Evolutionary conservation across 2,888 invertebrate species (phyloP), one percentile per base, ranked within the genome.

Genomic region (Clitarchus hookeri): DNA sequence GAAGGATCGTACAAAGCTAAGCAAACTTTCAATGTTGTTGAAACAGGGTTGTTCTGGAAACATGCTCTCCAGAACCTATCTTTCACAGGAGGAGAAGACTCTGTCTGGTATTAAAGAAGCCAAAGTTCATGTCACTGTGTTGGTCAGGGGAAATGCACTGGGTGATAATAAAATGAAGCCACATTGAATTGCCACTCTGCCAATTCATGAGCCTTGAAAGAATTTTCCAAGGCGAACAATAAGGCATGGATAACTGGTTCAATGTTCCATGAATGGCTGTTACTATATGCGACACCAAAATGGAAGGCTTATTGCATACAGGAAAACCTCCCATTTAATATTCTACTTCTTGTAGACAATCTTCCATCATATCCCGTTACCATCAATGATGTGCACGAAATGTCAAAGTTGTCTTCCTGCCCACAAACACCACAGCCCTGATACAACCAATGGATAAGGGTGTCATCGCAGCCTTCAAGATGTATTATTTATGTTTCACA

Each of bases 101-200:
- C 2, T 4, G 4, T 36, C 54, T 4, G 83, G 82, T 19, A 80
- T 85, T 27, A 85, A 85, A n/a, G 80, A 53, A 19, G 80, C 53
- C n/a, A 85, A 85, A 44, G 48, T 80, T 48, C 44, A 27, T 19
- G 19, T 79, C n/a, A 85, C 85, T 6, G 36, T 82, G 8, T 27
- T 85, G 53, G n/a, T 85, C 26, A 23, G 85, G 13, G 83, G 65
- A 27, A 85, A 85, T 83, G 85, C 85, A 26, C 9, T 36, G 4
- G 85, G 82, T 25, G 82, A 85, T 12, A 79, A 44, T 26, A 82
- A 48, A 13, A 44, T 44, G 27, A 85, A 85, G n/a, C 85, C 82
- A 25, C 80, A 82, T 27, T 36, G 1, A 36, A 36, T 36, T 36
- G 79, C 44, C 13, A 16, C n/a, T 48, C 85, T n/a, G 26, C 44